Conservation (phyloP, 2,797 vertebrate genomes). For the Tauraco hartlaubi region DNA sequence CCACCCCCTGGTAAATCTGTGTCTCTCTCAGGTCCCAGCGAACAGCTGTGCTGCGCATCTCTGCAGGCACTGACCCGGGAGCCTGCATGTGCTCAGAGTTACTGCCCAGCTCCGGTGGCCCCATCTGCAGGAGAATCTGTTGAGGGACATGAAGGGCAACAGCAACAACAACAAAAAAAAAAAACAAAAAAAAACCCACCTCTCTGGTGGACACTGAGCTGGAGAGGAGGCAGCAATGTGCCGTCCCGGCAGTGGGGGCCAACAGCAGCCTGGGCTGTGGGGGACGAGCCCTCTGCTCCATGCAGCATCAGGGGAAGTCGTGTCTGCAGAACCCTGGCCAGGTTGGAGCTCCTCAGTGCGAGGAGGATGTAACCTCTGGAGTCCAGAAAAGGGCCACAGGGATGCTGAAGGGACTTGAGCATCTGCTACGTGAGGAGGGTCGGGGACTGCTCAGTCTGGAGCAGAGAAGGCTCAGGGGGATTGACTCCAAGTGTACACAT, state of each 20-base stretch:
- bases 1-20: rapidly evolving
- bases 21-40: not conserved
- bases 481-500: rapidly evolving
- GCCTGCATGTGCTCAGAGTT: not conserved
- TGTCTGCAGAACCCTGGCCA: not conserved
- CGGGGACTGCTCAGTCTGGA: not conserved
- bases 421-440: rapidly evolving
- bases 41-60: not conserved
- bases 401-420: not conserved
- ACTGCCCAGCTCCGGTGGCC: not conserved
- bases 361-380: not conserved
- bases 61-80: rapidly evolving
- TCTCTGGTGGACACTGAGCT: not conserved
- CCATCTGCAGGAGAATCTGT: not conserved
- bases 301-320: rapidly evolving
- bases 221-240: too few species aligned
- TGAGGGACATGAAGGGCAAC: not conserved
- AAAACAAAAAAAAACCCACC: too few species aligned
- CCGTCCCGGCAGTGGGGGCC: not conserved
- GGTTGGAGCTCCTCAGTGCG: rapidly evolving
- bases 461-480: not conserved
- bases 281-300: not conserved
- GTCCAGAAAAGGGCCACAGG: not conserved
- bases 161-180: not conserved
- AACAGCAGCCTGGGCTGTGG: not conserved